Percentiles rank a stretch among this genome's conserved stretches.
These are phyloP conservation scores for Orchesellides sinensis DNA, from an alignment of 2,888 invertebrate species.

Conservation along the genomic window DNA sequence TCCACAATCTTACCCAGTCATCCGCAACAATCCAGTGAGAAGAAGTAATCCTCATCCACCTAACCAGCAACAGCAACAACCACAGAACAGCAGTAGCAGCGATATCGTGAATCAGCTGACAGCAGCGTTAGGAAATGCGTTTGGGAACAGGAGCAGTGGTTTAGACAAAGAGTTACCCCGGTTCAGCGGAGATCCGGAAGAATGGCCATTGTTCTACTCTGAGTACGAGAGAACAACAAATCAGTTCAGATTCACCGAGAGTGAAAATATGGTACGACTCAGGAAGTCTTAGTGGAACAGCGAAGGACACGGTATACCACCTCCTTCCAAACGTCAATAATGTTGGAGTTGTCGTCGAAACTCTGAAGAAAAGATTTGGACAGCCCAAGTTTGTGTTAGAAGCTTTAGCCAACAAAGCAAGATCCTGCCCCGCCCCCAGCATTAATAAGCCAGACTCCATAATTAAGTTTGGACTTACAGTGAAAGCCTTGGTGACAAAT, in stretches of 20 bases:
- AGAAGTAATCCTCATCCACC: too few relatives aligned
- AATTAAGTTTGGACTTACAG: conserved; percentile 4
- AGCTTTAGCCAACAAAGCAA: not conserved
- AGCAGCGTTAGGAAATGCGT: too few relatives aligned
- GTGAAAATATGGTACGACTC: conserved; percentile 12
- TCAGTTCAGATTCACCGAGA: not conserved
- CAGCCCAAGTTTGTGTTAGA: conserved; percentile 4
- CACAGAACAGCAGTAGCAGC: too few relatives aligned
- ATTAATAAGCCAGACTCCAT: not conserved
- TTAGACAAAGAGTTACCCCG: not conserved
- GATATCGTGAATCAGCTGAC: too few relatives aligned
- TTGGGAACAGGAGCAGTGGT: too few relatives aligned
- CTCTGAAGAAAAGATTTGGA: conserved; percentile 17
- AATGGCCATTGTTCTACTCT: not conserved
- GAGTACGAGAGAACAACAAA: not conserved
- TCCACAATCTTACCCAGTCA: too few relatives aligned
- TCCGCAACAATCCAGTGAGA: too few relatives aligned
- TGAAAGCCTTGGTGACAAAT: not conserved
- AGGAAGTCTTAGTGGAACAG: conserved; percentile 24
- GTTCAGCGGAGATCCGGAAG: not conserved
- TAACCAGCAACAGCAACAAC: too few relatives aligned
- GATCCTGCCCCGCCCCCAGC: not conserved
- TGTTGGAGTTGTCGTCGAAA: not conserved
- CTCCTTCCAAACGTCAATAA: too few relatives aligned
- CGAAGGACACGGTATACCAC: conserved; percentile 19